A percentile compares a stretch with the other conserved stretches of the same genome.
These are phyloP conservation scores for Myrmophylax atrothorax DNA, from an alignment of 2,113 vertebrate genomes.

Conservation along the genomic window DNA sequence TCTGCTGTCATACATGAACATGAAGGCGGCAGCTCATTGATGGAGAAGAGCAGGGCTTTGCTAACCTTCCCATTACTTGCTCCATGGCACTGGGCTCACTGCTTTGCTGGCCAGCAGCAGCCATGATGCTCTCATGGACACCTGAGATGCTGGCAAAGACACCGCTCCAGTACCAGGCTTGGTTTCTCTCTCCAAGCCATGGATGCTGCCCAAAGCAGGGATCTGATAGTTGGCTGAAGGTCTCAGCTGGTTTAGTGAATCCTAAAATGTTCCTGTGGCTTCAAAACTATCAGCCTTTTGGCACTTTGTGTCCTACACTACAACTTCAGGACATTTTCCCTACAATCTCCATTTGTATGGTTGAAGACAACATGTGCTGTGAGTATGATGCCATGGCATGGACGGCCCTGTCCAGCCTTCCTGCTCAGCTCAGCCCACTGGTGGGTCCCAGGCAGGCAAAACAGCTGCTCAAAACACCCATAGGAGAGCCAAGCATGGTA, in stretches of 20 bases:
- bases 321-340: neutral
- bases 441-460: neutral
- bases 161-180: neutral
- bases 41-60: neutral
- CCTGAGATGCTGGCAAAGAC: neutral
- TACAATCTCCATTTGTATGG: neutral
- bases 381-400: neutral
- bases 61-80: neutral
- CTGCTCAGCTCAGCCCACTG: neutral
- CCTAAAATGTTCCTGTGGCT: neutral
- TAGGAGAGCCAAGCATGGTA: neutral
- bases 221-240: neutral
- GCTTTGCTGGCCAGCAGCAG: neutral
- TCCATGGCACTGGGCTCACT: neutral
- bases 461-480: neutral
- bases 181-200: neutral
- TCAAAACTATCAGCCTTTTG: neutral
- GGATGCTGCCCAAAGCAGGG: neutral
- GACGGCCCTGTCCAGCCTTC: neutral
- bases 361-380: fast-evolving
- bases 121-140: fast-evolving
- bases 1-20: neutral
- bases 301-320: neutral
- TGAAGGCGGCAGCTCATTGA: fast-evolving
- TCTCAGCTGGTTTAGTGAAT: neutral